A percentile compares a stretch with the other conserved stretches of the same genome.
Conservation (phyloP, 2,797 vertebrate species). For the Macrochelys suwanniensis region DNA sequence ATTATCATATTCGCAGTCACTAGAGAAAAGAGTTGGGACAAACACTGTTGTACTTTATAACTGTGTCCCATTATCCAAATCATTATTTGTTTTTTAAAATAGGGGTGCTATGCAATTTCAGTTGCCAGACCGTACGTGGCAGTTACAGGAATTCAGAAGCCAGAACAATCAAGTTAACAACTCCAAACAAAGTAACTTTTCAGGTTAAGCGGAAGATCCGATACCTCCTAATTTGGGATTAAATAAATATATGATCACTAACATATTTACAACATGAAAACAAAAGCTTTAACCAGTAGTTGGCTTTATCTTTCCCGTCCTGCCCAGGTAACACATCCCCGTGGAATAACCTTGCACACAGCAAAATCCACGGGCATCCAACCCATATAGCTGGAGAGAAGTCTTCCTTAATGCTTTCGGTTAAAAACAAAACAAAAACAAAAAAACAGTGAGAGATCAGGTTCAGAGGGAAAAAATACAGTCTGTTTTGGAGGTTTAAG, state of each 20-base stretch:
- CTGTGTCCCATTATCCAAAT: background rate
- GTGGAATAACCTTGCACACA: background rate
- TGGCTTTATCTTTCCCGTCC: background rate
- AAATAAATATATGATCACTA: background rate
- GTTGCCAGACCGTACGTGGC: rapidly evolving
- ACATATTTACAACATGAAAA: background rate
- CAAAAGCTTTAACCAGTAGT: background rate
- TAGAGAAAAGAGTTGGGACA: background rate
- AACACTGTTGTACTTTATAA: background rate
- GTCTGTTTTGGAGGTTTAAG: background rate
- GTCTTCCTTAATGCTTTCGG: background rate
- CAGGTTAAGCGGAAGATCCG: background rate
- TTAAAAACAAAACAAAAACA: background rate
- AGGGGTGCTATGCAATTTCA: background rate
- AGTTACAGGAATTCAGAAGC: background rate
- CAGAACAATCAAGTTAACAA: background rate
- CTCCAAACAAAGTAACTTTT: background rate
- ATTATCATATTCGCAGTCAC: background rate
- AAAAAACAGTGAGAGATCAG: background rate
- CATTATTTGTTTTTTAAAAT: background rate
- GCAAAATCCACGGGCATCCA: background rate
- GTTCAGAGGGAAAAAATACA: background rate
- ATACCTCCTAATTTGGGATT: too few species aligned
- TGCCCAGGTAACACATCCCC: background rate
- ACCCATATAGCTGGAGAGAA: background rate